Evolutionary conservation across 2,797 vertebrate species (phyloP).

Genomic region (Bradypodion pumilum): DNA sequence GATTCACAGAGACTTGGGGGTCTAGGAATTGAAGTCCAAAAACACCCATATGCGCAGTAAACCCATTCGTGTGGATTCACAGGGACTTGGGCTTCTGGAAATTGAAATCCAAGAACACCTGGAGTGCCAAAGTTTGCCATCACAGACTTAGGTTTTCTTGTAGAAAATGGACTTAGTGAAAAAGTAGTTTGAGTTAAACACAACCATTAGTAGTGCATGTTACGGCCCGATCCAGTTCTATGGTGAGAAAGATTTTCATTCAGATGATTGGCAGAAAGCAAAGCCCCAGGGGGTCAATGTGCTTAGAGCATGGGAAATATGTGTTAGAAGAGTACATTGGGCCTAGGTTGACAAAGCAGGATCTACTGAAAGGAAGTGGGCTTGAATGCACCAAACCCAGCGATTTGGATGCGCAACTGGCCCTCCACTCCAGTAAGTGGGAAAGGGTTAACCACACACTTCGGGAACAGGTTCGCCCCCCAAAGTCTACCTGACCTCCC

Average conservation of each 20-base stretch:
- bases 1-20: no score
- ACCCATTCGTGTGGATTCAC: no score
- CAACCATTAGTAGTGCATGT: constrained; percentile 51
- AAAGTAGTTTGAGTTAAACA: constrained; percentile 48
- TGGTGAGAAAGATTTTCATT: constrained; percentile 68
- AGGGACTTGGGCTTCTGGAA: no score
- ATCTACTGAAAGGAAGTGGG: constrained; percentile 68
- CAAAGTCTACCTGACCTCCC: neutral
- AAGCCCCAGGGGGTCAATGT: constrained; percentile 60
- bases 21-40: no score
- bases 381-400: constrained; percentile 72
- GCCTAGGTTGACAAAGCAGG: constrained; percentile 66
- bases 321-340: constrained; percentile 64
- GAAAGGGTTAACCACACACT: neutral
- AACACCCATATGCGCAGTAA: no score
- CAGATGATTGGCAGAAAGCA: constrained; percentile 60
- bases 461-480: constrained; percentile 20
- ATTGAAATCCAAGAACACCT: no score
- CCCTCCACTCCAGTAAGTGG: neutral
- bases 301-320: constrained; percentile 57
- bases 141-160: no score
- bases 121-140: no score
- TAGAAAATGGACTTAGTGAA: constrained; percentile 42
- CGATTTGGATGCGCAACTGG: rapidly evolving
- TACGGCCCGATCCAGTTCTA: constrained; percentile 71